Conservation (phyloP, 2,888 invertebrate genomes). For the Drosophila paramelanica region DNA sequence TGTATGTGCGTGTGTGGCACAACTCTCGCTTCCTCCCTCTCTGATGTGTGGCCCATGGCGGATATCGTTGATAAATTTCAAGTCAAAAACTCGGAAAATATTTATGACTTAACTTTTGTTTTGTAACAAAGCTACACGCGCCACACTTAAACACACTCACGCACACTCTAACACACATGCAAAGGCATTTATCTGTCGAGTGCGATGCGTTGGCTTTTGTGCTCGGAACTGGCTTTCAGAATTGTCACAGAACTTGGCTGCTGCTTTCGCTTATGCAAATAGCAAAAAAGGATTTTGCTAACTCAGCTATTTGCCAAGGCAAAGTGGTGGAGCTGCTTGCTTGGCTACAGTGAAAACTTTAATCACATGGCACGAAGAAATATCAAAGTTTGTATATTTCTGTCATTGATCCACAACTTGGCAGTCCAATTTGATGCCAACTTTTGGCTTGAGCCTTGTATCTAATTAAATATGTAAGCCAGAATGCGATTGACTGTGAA, state of each 20-base stretch:
- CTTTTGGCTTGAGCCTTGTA: constrained; percentile 34
- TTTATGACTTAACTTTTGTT: constrained; percentile 81
- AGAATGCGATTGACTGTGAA: constrained; percentile 76
- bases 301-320: constrained; percentile 35
- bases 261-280: constrained; percentile 66
- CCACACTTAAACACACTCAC: constrained; percentile 9
- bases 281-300: constrained; percentile 41
- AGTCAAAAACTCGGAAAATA: constrained; percentile 80
- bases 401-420: constrained; percentile 69
- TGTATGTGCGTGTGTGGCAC: constrained; percentile 26
- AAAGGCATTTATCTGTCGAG: constrained; percentile 35
- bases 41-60: constrained; percentile 50
- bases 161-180: neutral
- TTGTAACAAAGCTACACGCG: constrained; percentile 73
- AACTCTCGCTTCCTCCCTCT: neutral
- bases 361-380: constrained; percentile 71
- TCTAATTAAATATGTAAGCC: constrained; percentile 75
- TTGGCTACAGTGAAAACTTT: constrained; percentile 58
- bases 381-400: constrained; percentile 61
- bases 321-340: neutral
- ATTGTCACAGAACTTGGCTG: constrained; percentile 66
- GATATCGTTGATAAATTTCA: constrained; percentile 81
- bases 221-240: constrained; percentile 38
- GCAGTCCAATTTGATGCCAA: constrained; percentile 37
- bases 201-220: constrained; percentile 18